Conservation (phyloP, 1,140 invertebrate genomes). For the Drosophila elegans region DNA sequence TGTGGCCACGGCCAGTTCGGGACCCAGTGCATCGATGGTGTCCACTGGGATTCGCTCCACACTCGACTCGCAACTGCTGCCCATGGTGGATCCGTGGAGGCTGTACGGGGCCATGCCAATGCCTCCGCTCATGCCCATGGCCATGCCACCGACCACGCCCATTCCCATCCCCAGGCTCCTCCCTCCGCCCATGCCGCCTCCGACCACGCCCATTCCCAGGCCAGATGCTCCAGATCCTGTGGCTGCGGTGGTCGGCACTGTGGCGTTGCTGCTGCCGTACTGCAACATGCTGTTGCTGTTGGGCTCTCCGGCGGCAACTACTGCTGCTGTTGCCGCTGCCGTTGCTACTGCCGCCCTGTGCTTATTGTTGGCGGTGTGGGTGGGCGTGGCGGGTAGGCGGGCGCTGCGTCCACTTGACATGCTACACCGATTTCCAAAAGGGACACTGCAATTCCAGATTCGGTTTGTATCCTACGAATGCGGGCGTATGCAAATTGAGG, state of each 20-base stretch:
- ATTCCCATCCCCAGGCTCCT: slow-evolving; percentile 52
- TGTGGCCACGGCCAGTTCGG: slow-evolving; percentile 79
- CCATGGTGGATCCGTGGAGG: slow-evolving; percentile 38
- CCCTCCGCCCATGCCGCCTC: slow-evolving; percentile 21
- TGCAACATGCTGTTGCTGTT: slow-evolving; percentile 83
- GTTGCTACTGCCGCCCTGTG: slow-evolving; percentile 53
- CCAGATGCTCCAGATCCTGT: slow-evolving; percentile 26
- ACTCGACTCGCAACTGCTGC: slow-evolving; percentile 60
- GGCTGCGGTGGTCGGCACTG: slow-evolving; percentile 33
- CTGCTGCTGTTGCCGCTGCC: slow-evolving; percentile 57
- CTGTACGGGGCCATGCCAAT: slow-evolving; percentile 14
- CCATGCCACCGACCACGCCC: slow-evolving; percentile 30
- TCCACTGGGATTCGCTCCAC: slow-evolving; percentile 77
- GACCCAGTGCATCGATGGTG: slow-evolving; percentile 76
- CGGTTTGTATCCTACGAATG: not conserved
- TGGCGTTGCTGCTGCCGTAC: slow-evolving; percentile 44
- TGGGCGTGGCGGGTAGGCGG: slow-evolving; percentile 82
- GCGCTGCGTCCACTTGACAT: slow-evolving; percentile 85
- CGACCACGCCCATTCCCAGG: slow-evolving; percentile 32
- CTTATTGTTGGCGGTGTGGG: slow-evolving; percentile 75
- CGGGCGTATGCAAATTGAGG: slow-evolving; percentile 22
- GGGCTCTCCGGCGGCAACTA: slow-evolving; percentile 54
- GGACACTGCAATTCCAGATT: slow-evolving; percentile 34
- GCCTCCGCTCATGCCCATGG: slow-evolving; percentile 25
- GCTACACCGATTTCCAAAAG: slow-evolving; percentile 57